Percentiles rank a stretch among this genome's conserved stretches.
phyloP scores from a whole-genome alignment of 2,888 invertebrate species.

The Xestia ashworthii region DNA sequence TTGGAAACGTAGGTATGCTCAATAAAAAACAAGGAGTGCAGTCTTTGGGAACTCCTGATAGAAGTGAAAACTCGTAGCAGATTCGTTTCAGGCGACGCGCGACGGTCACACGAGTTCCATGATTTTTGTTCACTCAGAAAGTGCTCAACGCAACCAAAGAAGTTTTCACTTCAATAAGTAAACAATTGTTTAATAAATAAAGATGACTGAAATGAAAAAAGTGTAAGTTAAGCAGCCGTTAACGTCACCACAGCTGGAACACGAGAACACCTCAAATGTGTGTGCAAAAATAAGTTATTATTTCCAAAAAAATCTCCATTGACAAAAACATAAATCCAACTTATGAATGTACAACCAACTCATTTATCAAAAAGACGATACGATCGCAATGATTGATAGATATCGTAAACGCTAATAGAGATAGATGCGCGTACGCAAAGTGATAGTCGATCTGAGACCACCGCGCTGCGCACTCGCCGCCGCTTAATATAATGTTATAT shows the following conservation, averaged over 20 bases:
- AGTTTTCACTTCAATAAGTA: too few relatives aligned
- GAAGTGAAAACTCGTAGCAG: too few relatives aligned
- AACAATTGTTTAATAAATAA: not conserved
- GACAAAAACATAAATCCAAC: conserved; percentile 1
- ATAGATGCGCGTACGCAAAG: conserved; percentile 46
- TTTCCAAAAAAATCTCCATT: not conserved
- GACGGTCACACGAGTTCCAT: too few relatives aligned
- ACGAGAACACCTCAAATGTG: not conserved
- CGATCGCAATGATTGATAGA: conserved; percentile 48
- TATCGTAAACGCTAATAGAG: conserved; percentile 47
- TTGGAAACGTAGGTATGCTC: not conserved
- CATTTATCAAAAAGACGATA: conserved; percentile 38
- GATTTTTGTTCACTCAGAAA: too few relatives aligned
- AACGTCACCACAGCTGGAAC: not conserved
- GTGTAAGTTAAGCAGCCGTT: not conserved
- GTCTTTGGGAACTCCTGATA: too few relatives aligned
- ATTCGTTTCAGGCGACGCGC: too few relatives aligned
- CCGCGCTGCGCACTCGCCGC: conserved; percentile 37
- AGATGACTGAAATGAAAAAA: not conserved
- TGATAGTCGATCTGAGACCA: conserved; percentile 49
- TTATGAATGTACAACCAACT: not conserved
- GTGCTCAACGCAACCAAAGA: too few relatives aligned
- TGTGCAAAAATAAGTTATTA: not conserved
- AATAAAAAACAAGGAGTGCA: not conserved
- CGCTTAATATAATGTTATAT: conserved; percentile 23